These are phyloP conservation scores for Cisticola juncidis DNA, from an alignment of 2,113 vertebrate species.

Conservation along the genomic window DNA sequence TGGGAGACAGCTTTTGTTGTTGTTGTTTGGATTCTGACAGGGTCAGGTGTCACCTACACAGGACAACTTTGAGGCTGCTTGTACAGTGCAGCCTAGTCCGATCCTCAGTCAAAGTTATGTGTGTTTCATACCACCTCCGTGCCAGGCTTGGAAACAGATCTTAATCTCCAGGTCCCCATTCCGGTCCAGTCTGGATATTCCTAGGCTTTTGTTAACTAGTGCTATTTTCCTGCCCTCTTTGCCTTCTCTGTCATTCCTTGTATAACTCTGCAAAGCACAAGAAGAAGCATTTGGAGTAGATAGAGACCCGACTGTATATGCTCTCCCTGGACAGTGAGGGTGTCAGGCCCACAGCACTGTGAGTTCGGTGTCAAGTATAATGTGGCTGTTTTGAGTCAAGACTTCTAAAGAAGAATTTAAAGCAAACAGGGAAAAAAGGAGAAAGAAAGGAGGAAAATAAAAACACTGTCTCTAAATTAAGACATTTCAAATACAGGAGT, in stretches of 20 bases:
- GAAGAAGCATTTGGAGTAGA: not conserved
- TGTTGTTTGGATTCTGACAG: not conserved
- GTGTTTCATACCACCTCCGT: not conserved
- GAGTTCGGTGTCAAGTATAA: not conserved
- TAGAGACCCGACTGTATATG: not conserved
- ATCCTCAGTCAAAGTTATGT: fast-evolving
- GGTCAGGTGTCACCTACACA: not conserved
- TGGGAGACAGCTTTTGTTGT: not conserved
- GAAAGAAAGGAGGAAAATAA: not conserved
- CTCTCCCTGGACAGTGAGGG: not conserved
- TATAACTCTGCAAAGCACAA: not conserved
- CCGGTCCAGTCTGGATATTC: fast-evolving
- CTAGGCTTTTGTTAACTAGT: not conserved
- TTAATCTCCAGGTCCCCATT: not conserved
- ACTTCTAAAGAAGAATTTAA: not conserved
- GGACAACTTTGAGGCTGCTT: not conserved
- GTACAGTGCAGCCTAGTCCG: fast-evolving
- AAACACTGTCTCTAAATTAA: not conserved
- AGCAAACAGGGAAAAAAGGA: not conserved
- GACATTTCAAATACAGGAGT: not conserved
- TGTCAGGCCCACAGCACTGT: not conserved
- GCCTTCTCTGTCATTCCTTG: not conserved
- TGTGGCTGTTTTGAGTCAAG: not conserved
- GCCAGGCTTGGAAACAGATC: not conserved
- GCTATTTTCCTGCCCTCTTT: not conserved